Conservation (phyloP, 2,888 invertebrate species). For the Ophioninae sp. region DNA sequence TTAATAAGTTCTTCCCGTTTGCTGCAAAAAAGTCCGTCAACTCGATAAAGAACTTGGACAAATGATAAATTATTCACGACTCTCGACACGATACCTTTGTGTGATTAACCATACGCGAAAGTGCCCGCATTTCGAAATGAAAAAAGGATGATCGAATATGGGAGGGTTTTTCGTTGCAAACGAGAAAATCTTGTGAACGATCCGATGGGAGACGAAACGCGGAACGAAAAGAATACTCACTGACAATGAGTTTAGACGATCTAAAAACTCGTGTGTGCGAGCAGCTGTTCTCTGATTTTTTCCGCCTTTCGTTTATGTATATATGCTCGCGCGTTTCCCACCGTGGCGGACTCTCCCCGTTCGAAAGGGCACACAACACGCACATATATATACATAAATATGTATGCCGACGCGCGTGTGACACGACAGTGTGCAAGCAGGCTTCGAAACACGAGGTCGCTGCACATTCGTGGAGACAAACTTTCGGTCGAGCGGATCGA, state of each 20-base stretch:
- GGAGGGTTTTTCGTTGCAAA: not conserved
- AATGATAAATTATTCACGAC: too few relatives aligned
- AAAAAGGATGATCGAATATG: not conserved
- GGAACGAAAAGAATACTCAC: not conserved
- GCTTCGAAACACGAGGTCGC: not conserved
- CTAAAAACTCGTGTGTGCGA: conserved; percentile 20
- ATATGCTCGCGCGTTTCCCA: conserved; percentile 7
- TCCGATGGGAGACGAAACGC: conserved; percentile 25
- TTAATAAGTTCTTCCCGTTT: too few relatives aligned
- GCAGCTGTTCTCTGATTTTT: conserved; percentile 30
- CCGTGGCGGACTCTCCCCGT: not conserved
- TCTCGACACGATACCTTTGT: too few relatives aligned
- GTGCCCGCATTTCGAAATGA: not conserved
- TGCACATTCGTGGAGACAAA: not conserved
- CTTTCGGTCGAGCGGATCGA: not conserved
- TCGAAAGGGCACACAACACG: not conserved
- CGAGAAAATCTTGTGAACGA: conserved; percentile 9
- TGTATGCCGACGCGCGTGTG: too few relatives aligned
- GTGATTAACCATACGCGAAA: not conserved
- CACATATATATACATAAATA: not conserved
- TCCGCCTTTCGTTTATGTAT: conserved; percentile 2
- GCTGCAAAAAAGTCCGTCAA: too few relatives aligned
- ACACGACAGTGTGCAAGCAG: conserved; percentile 6
- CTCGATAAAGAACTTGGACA: too few relatives aligned
- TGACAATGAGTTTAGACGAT: not conserved